A percentile compares a stretch with the other conserved stretches of the same genome.
These are phyloP conservation scores for Poeciliopsis infans DNA, from an alignment of 2,797 vertebrate genomes.

Conservation along the genomic window DNA sequence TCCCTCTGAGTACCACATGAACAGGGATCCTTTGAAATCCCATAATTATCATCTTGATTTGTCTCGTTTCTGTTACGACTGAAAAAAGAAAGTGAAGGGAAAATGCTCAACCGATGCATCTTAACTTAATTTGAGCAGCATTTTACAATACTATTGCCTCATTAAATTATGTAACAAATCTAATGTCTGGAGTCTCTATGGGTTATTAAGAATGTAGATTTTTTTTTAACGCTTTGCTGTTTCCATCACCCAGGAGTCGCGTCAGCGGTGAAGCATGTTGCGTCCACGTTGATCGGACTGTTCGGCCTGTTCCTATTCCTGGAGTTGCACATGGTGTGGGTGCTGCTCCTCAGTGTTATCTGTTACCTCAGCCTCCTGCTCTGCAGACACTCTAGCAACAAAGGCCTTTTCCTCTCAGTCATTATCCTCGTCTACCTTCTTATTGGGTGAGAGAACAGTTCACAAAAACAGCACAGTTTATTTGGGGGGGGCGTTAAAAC, in stretches of 20 bases:
- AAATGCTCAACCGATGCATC: not conserved
- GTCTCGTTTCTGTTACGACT: not conserved
- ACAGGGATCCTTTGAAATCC: not conserved
- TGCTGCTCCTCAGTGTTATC: slow-evolving; percentile 85
- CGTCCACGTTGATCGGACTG: slow-evolving; percentile 81
- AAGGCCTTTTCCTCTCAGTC: slow-evolving; percentile 86
- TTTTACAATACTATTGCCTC: not conserved
- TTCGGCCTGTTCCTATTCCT: slow-evolving; percentile 91
- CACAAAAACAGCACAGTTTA: not conserved
- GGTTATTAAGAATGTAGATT: not conserved
- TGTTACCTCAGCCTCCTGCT: slow-evolving; percentile 90
- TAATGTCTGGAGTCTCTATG: not conserved
- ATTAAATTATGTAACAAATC: not conserved
- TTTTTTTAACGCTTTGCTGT: not conserved
- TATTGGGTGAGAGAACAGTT: slow-evolving; percentile 79
- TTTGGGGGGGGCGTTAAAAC: too few species aligned
- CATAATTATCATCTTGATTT: not conserved
- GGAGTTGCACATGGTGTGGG: slow-evolving; percentile 89
- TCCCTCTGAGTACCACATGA: too few species aligned
- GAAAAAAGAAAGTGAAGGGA: not conserved
- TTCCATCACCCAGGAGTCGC: slow-evolving; percentile 51
- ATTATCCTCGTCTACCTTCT: slow-evolving; percentile 91
- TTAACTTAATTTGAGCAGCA: not conserved
- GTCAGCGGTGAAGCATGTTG: slow-evolving; percentile 80
- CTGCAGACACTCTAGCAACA: slow-evolving; percentile 80